Base-by-base conservation (phyloP, 2,113 vertebrate species). In the Ariopsis seemanni region DNA sequence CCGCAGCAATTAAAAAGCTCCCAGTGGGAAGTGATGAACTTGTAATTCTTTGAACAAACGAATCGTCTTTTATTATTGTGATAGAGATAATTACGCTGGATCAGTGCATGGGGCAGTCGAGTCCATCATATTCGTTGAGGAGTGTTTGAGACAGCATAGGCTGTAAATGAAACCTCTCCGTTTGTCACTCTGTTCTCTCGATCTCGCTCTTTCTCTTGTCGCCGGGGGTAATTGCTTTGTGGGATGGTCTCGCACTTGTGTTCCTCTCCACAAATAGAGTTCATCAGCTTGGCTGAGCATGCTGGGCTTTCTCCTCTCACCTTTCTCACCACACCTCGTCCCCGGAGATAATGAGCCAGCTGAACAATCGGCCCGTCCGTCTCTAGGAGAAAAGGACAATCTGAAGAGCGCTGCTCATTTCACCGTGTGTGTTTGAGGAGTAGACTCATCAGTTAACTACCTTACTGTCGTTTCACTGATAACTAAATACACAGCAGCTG, bases 1-100 rank as follows among this genome's bases (percentile, higher is more conserved):
- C n/a, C 53, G 75, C 42, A 48, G 72, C 77, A 85, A 88, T 88
- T 83, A 89, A 79, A 91, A 74, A 83, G 77, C 85, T 83, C 83
- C 63, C 2, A 2, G 62, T 7, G 52, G 65, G 75, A 85, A 84
- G 60, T 74, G 34, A 80, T 86, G 83, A 85, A 84, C 74, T 60
- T 27, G 77, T 86, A 18, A 50, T 42, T 80, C 58, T 62, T 27
- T 62, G 18, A 53, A 87, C 42, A 79, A 87, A 89, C 72, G 34
- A 85, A 79, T 62, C 58, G 30, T 50, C 77, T 53, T 75, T 87
- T 85, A 80, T 87, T 88, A 83, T 87, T 85, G 78, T 78, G 72
- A 85, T 83, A 69, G 30, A 57, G 60, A 85, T 89, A 79, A 90
- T 83, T 89, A 85, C 62, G 69, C 15, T 15, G 18, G 71, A 87